Conservation (phyloP, 2,113 vertebrate genomes). For the Garra rufa region DNA sequence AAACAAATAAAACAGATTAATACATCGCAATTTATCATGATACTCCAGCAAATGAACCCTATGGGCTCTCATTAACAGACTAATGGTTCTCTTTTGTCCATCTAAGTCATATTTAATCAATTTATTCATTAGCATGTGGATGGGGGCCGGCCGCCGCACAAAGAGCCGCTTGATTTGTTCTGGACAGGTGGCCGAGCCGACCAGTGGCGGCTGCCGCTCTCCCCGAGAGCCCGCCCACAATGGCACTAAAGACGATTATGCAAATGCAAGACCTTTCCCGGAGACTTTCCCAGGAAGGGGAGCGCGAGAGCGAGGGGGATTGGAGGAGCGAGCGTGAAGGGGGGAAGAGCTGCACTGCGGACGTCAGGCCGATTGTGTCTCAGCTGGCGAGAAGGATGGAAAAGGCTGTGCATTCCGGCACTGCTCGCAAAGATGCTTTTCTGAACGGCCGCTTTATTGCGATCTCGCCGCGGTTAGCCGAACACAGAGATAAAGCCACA, state of each 20-base stretch:
- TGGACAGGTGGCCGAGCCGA: constrained; percentile 84
- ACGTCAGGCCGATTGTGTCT: constrained; percentile 15
- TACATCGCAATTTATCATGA: not conserved
- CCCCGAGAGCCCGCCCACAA: constrained; percentile 79
- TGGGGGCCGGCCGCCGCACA: constrained; percentile 60
- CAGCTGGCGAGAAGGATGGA: constrained; percentile 4
- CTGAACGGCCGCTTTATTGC: not conserved
- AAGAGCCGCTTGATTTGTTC: constrained; percentile 82
- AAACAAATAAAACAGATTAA: not conserved
- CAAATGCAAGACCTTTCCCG: constrained; percentile 76
- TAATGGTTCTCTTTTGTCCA: constrained; percentile 43
- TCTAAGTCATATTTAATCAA: constrained; percentile 72
- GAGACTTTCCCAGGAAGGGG: constrained; percentile 85
- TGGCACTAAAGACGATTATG: constrained; percentile 87
- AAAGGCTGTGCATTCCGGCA: constrained; percentile 21
- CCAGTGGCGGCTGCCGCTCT: constrained; percentile 65
- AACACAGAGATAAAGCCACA: not conserved
- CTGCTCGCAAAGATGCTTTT: not conserved
- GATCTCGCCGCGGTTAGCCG: not conserved
- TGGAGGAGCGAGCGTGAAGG: constrained; percentile 69
- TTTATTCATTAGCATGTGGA: constrained; percentile 73
- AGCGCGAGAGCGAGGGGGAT: constrained; percentile 72
- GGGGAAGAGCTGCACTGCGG: constrained; percentile 46
- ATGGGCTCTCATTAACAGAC: constrained; percentile 18
- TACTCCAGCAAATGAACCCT: constrained; percentile 1